phyloP scores from a whole-genome alignment of 37 sponge, comb jelly and placozoan species.

The Tethya wilhelma region DNA sequence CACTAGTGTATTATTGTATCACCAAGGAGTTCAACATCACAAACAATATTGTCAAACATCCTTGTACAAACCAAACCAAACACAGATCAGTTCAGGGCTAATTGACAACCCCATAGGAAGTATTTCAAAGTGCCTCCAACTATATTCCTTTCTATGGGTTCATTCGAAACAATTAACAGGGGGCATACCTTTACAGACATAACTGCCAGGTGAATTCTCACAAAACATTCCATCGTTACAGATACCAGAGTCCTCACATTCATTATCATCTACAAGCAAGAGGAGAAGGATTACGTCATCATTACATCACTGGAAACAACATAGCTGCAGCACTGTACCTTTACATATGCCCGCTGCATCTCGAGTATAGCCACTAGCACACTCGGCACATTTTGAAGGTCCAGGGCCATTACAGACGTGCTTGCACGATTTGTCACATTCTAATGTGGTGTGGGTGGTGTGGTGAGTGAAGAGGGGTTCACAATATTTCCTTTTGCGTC shows the following conservation, averaged over 20 bases:
- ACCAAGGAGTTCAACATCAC: background rate
- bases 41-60: background rate
- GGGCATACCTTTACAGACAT: slow-evolving; percentile 62
- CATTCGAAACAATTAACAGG: background rate
- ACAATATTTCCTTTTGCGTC: too few relatives aligned
- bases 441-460: slow-evolving; percentile 15
- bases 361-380: slow-evolving; percentile 68
- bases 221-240: slow-evolving; percentile 84
- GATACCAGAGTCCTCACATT: slow-evolving; percentile 58
- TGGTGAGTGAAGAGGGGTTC: too few relatives aligned
- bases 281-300: background rate
- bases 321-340: background rate
- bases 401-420: slow-evolving; percentile 74
- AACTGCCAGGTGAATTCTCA: slow-evolving; percentile 71
- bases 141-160: background rate
- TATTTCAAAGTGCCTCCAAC: too few relatives aligned
- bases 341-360: slow-evolving; percentile 15
- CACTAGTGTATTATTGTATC: background rate
- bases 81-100: background rate
- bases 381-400: slow-evolving; percentile 66
- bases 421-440: slow-evolving; percentile 73
- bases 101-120: background rate
- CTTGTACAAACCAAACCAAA: background rate
- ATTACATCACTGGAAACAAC: background rate
- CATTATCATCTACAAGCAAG: slow-evolving; percentile 68